Percentiles rank a stretch among this genome's conserved stretches.
phyloP scores from a whole-genome alignment of 2,888 invertebrate genomes.

The Diogma glabrata region DNA sequence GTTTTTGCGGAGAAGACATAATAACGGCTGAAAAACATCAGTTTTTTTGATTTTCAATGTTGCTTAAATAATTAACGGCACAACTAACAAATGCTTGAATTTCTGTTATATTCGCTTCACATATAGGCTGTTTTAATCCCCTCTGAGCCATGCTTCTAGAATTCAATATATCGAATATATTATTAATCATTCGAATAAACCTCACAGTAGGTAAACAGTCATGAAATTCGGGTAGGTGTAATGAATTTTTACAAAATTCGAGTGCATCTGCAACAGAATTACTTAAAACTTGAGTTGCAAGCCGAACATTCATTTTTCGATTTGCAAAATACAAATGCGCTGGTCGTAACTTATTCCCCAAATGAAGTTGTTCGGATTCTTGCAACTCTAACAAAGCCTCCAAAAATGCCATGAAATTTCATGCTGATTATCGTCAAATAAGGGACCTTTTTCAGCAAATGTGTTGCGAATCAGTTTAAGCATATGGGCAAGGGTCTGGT shows the following conservation, averaged over 20 bases:
- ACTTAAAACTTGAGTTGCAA: background rate
- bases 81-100: background rate
- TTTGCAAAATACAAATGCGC: background rate
- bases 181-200: background rate
- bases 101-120: background rate
- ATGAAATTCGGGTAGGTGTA: background rate
- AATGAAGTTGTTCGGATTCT: background rate
- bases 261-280: conserved; percentile 4
- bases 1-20: no score
- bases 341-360: background rate
- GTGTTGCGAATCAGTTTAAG: background rate
- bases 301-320: background rate
- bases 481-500: conserved; percentile 5
- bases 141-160: conserved; percentile 2
- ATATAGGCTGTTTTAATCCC: background rate
- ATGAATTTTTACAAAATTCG: background rate
- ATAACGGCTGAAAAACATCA: no score
- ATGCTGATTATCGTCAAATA: background rate
- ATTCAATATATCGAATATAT: background rate
- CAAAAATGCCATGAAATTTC: background rate
- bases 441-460: background rate
- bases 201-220: background rate
- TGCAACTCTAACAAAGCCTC: background rate
- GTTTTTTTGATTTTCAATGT: background rate
- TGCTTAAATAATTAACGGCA: no score